Base-by-base conservation (phyloP, 2,113 vertebrate genomes). In the Semicossyphus pulcher region DNA sequence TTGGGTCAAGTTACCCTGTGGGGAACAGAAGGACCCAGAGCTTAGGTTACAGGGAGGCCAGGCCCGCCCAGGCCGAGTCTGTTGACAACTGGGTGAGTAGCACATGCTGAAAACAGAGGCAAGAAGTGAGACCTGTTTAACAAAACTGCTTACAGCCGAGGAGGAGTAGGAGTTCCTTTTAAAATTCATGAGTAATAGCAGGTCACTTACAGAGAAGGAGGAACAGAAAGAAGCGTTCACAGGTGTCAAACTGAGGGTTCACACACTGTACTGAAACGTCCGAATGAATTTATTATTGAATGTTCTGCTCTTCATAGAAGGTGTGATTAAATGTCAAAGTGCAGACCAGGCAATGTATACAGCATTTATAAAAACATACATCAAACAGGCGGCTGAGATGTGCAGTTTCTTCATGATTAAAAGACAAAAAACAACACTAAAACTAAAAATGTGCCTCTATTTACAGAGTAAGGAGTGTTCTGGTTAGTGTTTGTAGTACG, bases 1-100 rank as follows among this genome's bases (percentile, higher is more conserved):
- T 42, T 47, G 76, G 89, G 81, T 93, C 91, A 86, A 81, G 85
- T 93, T 89, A 90, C 92, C 85, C 86, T 75, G 69, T 42, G 41
- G 86, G 77, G 86, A 89, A 80, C 74, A 84, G 70, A 74, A 79
- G 79, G 79, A 87, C 81, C 34, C 3, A 72, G 59, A 71, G 78
- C 78, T 90, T 87, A 45, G 75, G 88, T 92, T 92, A 89, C 87
- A 80, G 45, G 2, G n/a, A 72, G 76, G 70, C 70, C 59, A 64
- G 62, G 79, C 77, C 80, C 41, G 77, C 78, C 86, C 53, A 78
- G 64, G 23, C 44, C 48, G 70, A 66, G 65, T 66, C 34, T 80
- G 86, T 71, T 83, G 84, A 86, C 78, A 78, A 83, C 64, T 60
- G 80, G 26, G 59, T 34, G 48, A 65, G 70, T 53, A 4, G 28